phyloP scores from a whole-genome alignment of 1,140 invertebrate genomes.

The Drosophila oshimai region DNA sequence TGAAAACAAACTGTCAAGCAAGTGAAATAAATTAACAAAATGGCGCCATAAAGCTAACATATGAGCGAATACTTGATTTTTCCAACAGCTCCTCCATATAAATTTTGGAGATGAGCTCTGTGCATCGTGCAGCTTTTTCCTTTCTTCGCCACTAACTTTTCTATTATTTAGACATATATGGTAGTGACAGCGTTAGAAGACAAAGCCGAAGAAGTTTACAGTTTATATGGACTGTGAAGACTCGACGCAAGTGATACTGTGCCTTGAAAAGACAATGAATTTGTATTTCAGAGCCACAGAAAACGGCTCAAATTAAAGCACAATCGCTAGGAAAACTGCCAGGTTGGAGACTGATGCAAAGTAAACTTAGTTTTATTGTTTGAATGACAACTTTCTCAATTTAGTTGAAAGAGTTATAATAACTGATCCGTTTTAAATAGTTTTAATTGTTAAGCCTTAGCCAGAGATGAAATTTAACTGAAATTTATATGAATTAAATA shows the following conservation, averaged over 20 bases:
- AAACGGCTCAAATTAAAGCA: slow-evolving; percentile 2
- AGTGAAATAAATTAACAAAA: slow-evolving; percentile 81
- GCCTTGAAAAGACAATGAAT: background rate
- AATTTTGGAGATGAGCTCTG: slow-evolving; percentile 41
- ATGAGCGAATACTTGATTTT: slow-evolving; percentile 74
- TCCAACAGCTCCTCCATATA: slow-evolving; percentile 45
- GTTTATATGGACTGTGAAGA: background rate
- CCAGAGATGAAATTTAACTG: too few relatives aligned
- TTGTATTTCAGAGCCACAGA: background rate
- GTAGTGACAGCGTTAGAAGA: slow-evolving; percentile 54
- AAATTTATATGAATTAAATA: too few relatives aligned
- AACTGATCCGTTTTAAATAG: too few relatives aligned
- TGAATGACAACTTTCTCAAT: slow-evolving; percentile 7
- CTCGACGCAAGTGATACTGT: slow-evolving; percentile 24
- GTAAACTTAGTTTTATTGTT: slow-evolving; percentile 4
- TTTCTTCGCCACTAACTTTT: slow-evolving; percentile 58
- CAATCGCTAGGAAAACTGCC: slow-evolving; percentile 14
- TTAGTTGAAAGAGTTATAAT: slow-evolving; percentile 12
- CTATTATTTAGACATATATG: slow-evolving; percentile 77
- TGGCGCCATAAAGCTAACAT: slow-evolving; percentile 78
- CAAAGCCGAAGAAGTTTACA: slow-evolving; percentile 28
- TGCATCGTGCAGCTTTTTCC: slow-evolving; percentile 23
- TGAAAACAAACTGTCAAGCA: slow-evolving; percentile 76
- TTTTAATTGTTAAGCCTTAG: too few relatives aligned
- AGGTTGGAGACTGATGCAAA: slow-evolving; percentile 14